phyloP scores from a whole-genome alignment of 2,797 vertebrate genomes.

The Phaenicophaeus curvirostris region DNA sequence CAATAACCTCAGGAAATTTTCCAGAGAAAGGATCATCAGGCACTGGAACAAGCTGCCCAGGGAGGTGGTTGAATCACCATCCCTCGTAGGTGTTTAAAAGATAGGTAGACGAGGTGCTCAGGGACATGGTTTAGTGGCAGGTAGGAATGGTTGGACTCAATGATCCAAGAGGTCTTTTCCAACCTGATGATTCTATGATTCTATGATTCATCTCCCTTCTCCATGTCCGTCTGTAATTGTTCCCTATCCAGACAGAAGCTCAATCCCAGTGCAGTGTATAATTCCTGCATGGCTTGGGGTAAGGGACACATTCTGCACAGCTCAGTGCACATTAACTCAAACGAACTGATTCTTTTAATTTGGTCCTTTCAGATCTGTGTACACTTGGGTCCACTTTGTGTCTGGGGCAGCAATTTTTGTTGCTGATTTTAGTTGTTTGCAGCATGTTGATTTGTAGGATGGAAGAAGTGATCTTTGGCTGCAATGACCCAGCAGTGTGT shows the following conservation, averaged over 20 bases:
- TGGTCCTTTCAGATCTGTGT: background rate
- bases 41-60: no score
- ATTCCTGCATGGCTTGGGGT: rapidly evolving
- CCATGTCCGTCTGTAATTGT: no score
- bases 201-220: background rate
- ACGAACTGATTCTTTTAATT: background rate
- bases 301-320: background rate
- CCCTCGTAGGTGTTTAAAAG: no score
- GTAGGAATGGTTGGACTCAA: no score
- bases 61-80: no score
- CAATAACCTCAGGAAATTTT: background rate
- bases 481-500: background rate
- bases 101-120: no score
- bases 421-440: background rate
- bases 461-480: background rate
- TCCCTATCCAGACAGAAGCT: background rate
- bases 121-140: no score
- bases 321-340: background rate
- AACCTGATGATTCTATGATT: no score
- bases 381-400: rapidly evolving
- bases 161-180: no score
- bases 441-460: background rate
- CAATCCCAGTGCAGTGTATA: rapidly evolving
- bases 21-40: no score
- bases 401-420: background rate